Base-by-base conservation (phyloP, 2,113 vertebrate species). In the Camelus dromedarius region DNA sequence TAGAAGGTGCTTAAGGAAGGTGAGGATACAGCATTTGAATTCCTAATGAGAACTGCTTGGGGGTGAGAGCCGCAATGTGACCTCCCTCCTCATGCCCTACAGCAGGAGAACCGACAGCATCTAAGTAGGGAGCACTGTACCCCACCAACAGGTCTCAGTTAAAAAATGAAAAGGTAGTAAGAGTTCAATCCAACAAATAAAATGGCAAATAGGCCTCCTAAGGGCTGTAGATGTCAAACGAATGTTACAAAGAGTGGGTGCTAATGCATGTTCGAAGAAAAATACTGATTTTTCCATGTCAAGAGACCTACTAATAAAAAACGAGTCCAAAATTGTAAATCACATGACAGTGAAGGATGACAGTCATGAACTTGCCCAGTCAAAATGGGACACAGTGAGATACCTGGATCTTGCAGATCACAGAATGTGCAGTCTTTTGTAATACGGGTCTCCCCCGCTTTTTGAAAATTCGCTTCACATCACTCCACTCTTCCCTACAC, bases 1-100 rank as follows among this genome's bases (percentile, higher is more conserved):
- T 13, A 52, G 69, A 69, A 72, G 14, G 14, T 54, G 6, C n/a
- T 66, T 38, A n/a, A 32, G 38, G n/a, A 64, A 48, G 26, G 12
- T 50, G 15, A 22, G 2, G 14, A 13, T 3, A 15, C 4, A 28
- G 62, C 50, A 75, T 12, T 13, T 35, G 26, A 18, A 52, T 64
- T 79, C 22, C 60, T 48, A 89, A 28, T 18, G 13, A 46, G n/a
- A 70, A 86, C 67, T 5, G 19, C 35, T 35, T 8, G 5, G 2
- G 19, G 9, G 30, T 1, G 1, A 54, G 1, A 12, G 24, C 3
- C 20, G 9, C 28, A 30, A 11, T 4, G 10, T 9, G 9, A 35
- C 16, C 35, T 52, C 48, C 8, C 28, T 46, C 50, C 70, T 75
- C 32, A 7, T 8, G 42, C 7, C n/a, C 18, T 76, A 24, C 9